Percentiles rank a stretch among this genome's conserved stretches.
Conservation (phyloP, 1,140 invertebrate species). For the Aphidius gifuensis region DNA sequence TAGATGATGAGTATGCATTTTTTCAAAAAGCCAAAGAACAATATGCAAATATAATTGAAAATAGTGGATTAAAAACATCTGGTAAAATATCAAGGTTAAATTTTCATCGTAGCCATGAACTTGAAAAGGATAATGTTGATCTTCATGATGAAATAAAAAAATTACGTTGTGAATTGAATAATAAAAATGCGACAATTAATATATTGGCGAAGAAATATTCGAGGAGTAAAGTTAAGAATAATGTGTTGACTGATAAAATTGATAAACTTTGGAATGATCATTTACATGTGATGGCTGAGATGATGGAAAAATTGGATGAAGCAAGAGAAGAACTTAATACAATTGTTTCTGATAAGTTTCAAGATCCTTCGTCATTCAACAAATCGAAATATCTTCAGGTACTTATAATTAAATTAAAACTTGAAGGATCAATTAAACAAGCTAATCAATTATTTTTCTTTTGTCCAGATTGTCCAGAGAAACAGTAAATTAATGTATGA, state of each 20-base stretch:
- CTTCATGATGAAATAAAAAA: slow-evolving; percentile 33
- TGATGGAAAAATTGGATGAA: slow-evolving; percentile 43
- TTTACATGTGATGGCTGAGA: slow-evolving; percentile 37
- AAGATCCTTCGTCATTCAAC: slow-evolving; percentile 33
- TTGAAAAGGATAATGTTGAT: slow-evolving; percentile 23
- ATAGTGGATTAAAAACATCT: slow-evolving; percentile 22
- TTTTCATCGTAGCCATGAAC: slow-evolving; percentile 26
- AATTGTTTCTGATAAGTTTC: slow-evolving; percentile 39
- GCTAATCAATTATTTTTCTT: neutral
- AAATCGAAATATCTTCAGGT: slow-evolving; percentile 40
- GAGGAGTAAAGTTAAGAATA: slow-evolving; percentile 36
- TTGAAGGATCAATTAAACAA: neutral
- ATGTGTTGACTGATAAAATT: slow-evolving; percentile 31
- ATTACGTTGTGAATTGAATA: slow-evolving; percentile 26
- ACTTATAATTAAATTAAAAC: slow-evolving; percentile 8
- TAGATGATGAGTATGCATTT: slow-evolving; percentile 37
- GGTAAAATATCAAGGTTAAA: slow-evolving; percentile 25
- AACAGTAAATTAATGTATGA: slow-evolving; percentile 38
- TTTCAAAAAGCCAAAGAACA: slow-evolving; percentile 37
- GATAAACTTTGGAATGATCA: slow-evolving; percentile 34
- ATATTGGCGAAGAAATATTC: slow-evolving; percentile 39
- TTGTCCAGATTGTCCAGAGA: slow-evolving; percentile 35
- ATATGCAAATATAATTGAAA: slow-evolving; percentile 33
- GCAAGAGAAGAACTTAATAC: slow-evolving; percentile 37
- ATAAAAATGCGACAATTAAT: slow-evolving; percentile 33